phyloP scores from a whole-genome alignment of 2,888 invertebrate species.

The Ernsta delagoae region DNA sequence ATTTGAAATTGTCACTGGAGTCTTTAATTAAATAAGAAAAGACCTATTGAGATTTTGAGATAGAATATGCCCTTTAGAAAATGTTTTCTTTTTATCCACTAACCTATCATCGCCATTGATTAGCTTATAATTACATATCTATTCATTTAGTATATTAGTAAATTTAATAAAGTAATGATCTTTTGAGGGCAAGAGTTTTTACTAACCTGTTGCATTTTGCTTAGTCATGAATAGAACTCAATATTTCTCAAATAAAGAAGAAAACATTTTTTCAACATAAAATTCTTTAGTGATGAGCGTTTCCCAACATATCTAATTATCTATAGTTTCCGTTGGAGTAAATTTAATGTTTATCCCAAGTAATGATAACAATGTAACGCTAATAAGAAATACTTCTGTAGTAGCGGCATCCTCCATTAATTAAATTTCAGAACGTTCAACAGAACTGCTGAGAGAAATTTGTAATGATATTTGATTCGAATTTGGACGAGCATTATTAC shows the following conservation, averaged over 20 bases:
- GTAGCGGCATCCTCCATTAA: conserved; percentile 28
- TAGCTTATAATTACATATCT: too few species aligned
- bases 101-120: too few species aligned
- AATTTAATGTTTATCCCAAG: background rate
- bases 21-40: too few species aligned
- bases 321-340: background rate
- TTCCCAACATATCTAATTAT: background rate
- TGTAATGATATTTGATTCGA: conserved; percentile 22
- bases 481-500: conserved; percentile 18
- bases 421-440: conserved; percentile 28
- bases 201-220: too few species aligned
- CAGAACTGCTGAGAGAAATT: conserved; percentile 20
- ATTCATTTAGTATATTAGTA: too few species aligned
- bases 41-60: too few species aligned
- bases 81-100: too few species aligned
- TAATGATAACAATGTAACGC: conserved; percentile 4
- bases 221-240: too few species aligned
- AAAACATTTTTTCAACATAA: background rate
- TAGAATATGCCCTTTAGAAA: too few species aligned
- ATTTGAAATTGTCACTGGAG: too few species aligned
- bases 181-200: too few species aligned
- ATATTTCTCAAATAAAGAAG: background rate
- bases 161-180: too few species aligned
- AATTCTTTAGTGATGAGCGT: background rate
- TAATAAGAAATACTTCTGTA: conserved; percentile 26